Percentiles rank a stretch among this genome's conserved stretches.
These are phyloP conservation scores for Dendrolimus kikuchii DNA, from an alignment of 1,140 invertebrate species.

Conservation along the genomic window DNA sequence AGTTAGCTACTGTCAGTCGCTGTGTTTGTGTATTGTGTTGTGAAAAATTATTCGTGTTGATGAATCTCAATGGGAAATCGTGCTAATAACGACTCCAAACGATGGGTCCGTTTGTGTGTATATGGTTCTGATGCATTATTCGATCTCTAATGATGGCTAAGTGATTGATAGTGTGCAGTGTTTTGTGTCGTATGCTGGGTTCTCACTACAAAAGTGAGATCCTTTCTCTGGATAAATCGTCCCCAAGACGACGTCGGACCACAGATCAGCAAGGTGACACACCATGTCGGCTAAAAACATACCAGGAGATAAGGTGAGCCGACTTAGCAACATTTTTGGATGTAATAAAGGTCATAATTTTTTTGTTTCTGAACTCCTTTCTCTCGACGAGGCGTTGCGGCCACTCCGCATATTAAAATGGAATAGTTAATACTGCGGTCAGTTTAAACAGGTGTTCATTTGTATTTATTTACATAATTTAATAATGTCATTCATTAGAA, in stretches of 20 bases:
- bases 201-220: conserved; percentile 62
- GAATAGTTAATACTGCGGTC: conserved; percentile 1
- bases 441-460: conserved; percentile 3
- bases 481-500: too few relatives aligned
- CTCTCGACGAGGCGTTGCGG: conserved; percentile 32
- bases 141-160: conserved; percentile 64
- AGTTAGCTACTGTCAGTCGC: conserved; percentile 65
- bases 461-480: background rate
- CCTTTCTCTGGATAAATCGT: conserved; percentile 67
- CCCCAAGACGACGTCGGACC: conserved; percentile 56
- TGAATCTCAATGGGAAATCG: conserved; percentile 69
- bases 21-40: conserved; percentile 68
- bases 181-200: conserved; percentile 68
- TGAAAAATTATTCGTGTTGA: conserved; percentile 67
- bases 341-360: conserved; percentile 48
- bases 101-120: conserved; percentile 66
- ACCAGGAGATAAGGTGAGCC: conserved; percentile 63
- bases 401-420: conserved; percentile 6
- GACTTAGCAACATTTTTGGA: conserved; percentile 21
- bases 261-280: conserved; percentile 49
- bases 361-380: conserved; percentile 56
- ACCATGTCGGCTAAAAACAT: conserved; percentile 67
- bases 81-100: conserved; percentile 60
- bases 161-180: conserved; percentile 64
- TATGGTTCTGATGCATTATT: conserved; percentile 63